Base-by-base conservation (phyloP, 2,113 vertebrate genomes). In the Heptranchias perlo region DNA sequence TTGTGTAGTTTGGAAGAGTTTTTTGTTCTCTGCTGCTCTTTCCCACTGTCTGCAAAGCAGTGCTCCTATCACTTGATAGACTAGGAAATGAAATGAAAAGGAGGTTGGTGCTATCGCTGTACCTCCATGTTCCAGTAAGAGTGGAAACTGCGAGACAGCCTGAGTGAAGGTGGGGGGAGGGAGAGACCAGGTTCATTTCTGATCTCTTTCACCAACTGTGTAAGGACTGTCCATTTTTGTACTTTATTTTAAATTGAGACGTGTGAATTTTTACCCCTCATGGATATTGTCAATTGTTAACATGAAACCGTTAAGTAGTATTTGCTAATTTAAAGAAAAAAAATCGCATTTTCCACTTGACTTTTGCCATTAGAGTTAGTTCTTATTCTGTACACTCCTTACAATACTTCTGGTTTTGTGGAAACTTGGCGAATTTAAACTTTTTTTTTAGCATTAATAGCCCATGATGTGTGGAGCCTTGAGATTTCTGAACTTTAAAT, bases 71-170 rank as follows among this genome's bases (percentile, higher is more conserved):
- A 93, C n/a, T n/a, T n/a, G n/a, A n/a, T 97, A 97, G 97, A 97
- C 97, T 97, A 98, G 98, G 98, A 98, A 97, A 97, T 98, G 98
- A 98, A 98, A 96, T 0, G 0, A 82, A 96, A 96, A 97, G 98
- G 98, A 98, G 98, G 98, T 97, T 93, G 98, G 97, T 98, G 98
- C 98, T 98, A 98, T 96, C 97, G 97, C 98, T 98, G 96, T 98
- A 98, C 98, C 97, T 97, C 96, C 99, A 98, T 98, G 98, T 99
- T 99, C 98, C 98, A 98, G 97, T 97, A 97, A 58, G 96, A 98
- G 98, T 97, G 98, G 99, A 99, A 99, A 98, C 97, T 99, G 98
- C 98, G 98, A 97, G 97, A 97, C 35, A 96, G 97, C 97, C 97
- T 96, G 97, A 97, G 97, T 98, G 97, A 98, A 97, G 98, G 89